phyloP scores from a whole-genome alignment of 2,888 invertebrate species.

The Leuctra nigra region DNA sequence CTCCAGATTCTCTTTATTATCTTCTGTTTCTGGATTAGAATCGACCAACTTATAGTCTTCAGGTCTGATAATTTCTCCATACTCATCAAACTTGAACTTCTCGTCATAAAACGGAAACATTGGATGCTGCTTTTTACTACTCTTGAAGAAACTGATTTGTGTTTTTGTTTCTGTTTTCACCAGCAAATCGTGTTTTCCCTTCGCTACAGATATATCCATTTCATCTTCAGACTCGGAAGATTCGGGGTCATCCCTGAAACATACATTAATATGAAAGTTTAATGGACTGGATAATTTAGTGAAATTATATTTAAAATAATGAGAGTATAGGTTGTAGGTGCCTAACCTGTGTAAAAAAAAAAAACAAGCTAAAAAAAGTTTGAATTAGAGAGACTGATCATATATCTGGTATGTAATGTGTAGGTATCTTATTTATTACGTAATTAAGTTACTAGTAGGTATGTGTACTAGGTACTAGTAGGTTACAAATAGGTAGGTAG shows the following conservation, averaged over 20 bases:
- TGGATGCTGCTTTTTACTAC: constrained; percentile 85
- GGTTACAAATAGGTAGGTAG: too few relatives aligned
- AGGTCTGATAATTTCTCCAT: constrained; percentile 87
- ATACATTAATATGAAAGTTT: constrained; percentile 15
- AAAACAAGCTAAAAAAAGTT: too few relatives aligned
- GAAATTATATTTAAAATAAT: too few relatives aligned
- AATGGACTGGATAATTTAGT: neutral
- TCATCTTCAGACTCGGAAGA: constrained; percentile 79
- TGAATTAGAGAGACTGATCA: too few relatives aligned
- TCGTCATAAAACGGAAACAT: constrained; percentile 96
- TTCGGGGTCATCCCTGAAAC: constrained; percentile 58
- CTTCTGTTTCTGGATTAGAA: constrained; percentile 56
- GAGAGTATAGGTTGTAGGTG: too few relatives aligned
- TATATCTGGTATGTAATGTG: too few relatives aligned
- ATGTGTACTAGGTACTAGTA: too few relatives aligned
- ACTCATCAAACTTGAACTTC: constrained; percentile 86
- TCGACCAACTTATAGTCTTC: constrained; percentile 88
- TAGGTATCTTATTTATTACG: too few relatives aligned
- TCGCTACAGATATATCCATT: constrained; percentile 68
- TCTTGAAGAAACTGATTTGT: constrained; percentile 77
- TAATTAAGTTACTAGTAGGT: too few relatives aligned
- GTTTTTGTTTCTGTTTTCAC: constrained; percentile 66
- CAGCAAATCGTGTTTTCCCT: constrained; percentile 82
- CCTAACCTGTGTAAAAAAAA: too few relatives aligned
- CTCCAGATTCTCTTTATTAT: constrained; percentile 60